Base-by-base conservation (phyloP, 2,888 invertebrate species). In the Chydorus sphaericus region DNA sequence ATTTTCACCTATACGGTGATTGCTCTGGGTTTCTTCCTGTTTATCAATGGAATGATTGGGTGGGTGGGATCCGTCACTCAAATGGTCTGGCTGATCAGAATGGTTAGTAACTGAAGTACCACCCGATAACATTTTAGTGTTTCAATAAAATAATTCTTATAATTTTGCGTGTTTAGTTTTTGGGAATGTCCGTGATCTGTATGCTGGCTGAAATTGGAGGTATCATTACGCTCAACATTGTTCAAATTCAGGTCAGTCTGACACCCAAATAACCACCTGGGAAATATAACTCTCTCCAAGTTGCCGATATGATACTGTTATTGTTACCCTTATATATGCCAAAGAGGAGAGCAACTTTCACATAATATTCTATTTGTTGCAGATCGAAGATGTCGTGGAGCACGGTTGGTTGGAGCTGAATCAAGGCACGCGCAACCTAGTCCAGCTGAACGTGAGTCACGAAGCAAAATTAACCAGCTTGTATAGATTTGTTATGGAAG, bases 381-480 rank as follows among this genome's bases (percentile, higher is more conserved):
- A 69, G 69, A 61, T 66, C 61, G 65, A 65, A 48, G 67, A 68
- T 60, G 63, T 69, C 55, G 62, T 69, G 20, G 62, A 64, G 53
- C 64, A 64, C 55, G 67, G 66, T 14, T 69, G 69, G 69, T 62
- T 63, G 53, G 68, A 69, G 61, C 64, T 68, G 37, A 69, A 69
- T 61, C 67, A 68, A 63, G 65, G 64, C 29, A 67, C 67, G 8
- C 62, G 66, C 48, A 69, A 69, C 59, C 60, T 67, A 29, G 63
- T 69, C 53, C 68, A 69, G 61, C 61, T 62, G 48, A 63, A 66
- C 60, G 69, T 69, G 64, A 64, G 65, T 54, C 39, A 37, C 54
- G n/a, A n/a, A n/a, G n/a, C n/a, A n/a, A n/a, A n/a, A n/a, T n/a
- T n/a, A n/a, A n/a, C n/a, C n/a, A n/a, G n/a, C n/a, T n/a, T n/a